These are phyloP conservation scores for Myripristis jacobus DNA, from an alignment of 2,797 vertebrate species.

Conservation along the genomic window DNA sequence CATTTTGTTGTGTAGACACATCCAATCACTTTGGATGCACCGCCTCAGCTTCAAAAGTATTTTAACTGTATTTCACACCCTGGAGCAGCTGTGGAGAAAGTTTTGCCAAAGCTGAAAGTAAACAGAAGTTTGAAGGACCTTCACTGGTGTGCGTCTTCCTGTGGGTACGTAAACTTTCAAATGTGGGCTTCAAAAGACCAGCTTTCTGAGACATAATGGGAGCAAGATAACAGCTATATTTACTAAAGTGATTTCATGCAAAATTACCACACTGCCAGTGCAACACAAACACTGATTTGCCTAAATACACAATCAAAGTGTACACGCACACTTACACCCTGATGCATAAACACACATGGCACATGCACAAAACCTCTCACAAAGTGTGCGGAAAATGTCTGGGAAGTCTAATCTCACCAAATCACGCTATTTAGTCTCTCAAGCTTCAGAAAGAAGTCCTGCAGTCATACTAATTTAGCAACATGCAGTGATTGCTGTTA, in stretches of 20 bases:
- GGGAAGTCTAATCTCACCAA: constrained; percentile 27
- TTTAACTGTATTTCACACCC: neutral
- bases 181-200: constrained; percentile 70
- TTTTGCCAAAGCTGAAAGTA: constrained; percentile 60
- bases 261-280: constrained; percentile 66
- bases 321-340: constrained; percentile 16
- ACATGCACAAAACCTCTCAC: constrained; percentile 35
- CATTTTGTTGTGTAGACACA: constrained; percentile 54
- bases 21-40: constrained; percentile 64
- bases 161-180: constrained; percentile 64
- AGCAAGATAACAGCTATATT: constrained; percentile 78
- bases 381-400: constrained; percentile 15
- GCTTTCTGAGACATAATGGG: constrained; percentile 72
- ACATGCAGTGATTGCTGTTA: neutral
- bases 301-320: constrained; percentile 55
- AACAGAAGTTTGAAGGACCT: constrained; percentile 59
- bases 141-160: constrained; percentile 67
- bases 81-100: constrained; percentile 41
- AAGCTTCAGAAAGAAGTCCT: constrained; percentile 31
- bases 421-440: constrained; percentile 27
- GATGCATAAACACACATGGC: constrained; percentile 29
- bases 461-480: constrained; percentile 13
- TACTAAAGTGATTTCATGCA: constrained; percentile 76
- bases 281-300: constrained; percentile 71
- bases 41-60: constrained; percentile 56